A percentile compares a stretch with the other conserved stretches of the same genome.
phyloP scores from a whole-genome alignment of 1,140 invertebrate genomes.

The Pomacea maculata region DNA sequence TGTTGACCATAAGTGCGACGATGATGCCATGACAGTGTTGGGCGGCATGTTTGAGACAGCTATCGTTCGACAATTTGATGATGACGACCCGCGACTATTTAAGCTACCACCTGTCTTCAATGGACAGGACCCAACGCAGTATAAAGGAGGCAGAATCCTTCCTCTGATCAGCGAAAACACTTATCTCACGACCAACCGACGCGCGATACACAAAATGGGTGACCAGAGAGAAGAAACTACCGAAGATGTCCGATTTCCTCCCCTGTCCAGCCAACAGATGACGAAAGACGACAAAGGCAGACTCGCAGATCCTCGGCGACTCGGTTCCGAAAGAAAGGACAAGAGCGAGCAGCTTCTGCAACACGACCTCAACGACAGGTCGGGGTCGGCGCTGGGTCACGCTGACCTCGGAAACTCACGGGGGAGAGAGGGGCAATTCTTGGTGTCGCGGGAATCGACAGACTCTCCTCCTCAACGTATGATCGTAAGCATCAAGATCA shows the following conservation, averaged over 20 bases:
- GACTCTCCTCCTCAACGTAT: conserved; percentile 21
- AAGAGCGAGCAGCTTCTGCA: neutral
- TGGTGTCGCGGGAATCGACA: conserved; percentile 4
- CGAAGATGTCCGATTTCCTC: conserved; percentile 4
- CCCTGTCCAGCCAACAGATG: conserved; percentile 4
- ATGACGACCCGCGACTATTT: conserved; percentile 1
- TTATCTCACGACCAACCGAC: conserved; percentile 17
- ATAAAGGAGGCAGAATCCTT: neutral
- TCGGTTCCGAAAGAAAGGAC: conserved; percentile 9
- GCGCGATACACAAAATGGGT: neutral
- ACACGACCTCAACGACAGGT: too few relatives aligned
- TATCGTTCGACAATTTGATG: neutral
- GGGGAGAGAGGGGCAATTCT: too few relatives aligned
- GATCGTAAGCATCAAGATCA: conserved; percentile 15
- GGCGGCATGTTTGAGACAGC: conserved; percentile 7
- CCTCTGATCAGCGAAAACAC: conserved; percentile 21
- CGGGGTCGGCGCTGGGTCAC: too few relatives aligned
- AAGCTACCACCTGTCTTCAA: conserved; percentile 16
- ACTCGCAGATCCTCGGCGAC: neutral
- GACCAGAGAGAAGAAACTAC: neutral
- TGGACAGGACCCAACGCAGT: neutral
- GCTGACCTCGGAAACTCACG: too few relatives aligned
- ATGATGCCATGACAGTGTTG: neutral
- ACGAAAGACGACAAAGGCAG: neutral
- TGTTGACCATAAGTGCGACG: neutral